Evolutionary conservation across 1,140 invertebrate species (phyloP).

Genomic region (Atta cephalotes): DNA sequence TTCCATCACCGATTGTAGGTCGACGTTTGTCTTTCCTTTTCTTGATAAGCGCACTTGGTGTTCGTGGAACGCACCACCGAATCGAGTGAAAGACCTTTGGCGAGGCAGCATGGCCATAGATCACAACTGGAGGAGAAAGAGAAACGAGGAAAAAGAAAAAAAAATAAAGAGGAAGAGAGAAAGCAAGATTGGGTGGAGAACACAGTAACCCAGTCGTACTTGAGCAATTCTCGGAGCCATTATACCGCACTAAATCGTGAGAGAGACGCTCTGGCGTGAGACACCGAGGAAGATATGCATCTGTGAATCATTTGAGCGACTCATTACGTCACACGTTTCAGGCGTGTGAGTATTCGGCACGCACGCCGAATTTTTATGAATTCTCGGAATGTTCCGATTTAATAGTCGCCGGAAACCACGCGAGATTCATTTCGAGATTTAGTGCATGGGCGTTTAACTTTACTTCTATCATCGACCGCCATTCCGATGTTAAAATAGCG

Average conservation of each 20-base stretch:
- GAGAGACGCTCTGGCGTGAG: slow-evolving; percentile 1
- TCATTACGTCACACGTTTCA: slow-evolving; percentile 21
- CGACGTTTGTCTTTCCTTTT: slow-evolving; percentile 52
- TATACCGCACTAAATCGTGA: slow-evolving; percentile 56
- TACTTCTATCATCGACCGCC: slow-evolving; percentile 12
- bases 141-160: slow-evolving; percentile 17
- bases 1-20: slow-evolving; percentile 46
- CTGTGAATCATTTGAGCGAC: slow-evolving; percentile 31
- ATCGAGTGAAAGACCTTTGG: slow-evolving; percentile 56
- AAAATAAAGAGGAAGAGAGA: slow-evolving; percentile 33
- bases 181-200: slow-evolving; percentile 36
- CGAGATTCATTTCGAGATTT: slow-evolving; percentile 42
- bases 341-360: neutral
- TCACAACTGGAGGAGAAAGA: slow-evolving; percentile 55
- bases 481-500: slow-evolving; percentile 33
- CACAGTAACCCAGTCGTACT: slow-evolving; percentile 53
- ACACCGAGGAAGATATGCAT: slow-evolving; percentile 41
- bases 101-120: slow-evolving; percentile 39
- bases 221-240: slow-evolving; percentile 56
- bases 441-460: slow-evolving; percentile 22
- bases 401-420: slow-evolving; percentile 7
- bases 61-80: slow-evolving; percentile 51
- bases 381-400: slow-evolving; percentile 32
- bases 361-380: slow-evolving; percentile 44
- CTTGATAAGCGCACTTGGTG: slow-evolving; percentile 53